Conservation (phyloP, 1,140 invertebrate species). For the Nephila pilipes region DNA sequence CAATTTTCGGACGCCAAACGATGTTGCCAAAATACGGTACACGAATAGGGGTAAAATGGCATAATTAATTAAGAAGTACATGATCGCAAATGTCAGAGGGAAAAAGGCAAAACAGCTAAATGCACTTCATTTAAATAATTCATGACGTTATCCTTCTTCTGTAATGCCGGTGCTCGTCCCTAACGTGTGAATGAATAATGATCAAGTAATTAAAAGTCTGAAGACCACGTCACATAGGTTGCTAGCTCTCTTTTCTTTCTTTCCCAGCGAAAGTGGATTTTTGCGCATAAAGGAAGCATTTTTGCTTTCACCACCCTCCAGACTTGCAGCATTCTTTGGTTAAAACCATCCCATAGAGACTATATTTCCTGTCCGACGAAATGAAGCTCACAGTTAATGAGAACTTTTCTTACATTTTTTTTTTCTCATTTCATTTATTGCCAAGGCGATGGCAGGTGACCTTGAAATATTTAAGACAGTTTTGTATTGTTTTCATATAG, state of each 20-base stretch:
- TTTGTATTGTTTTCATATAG: too few relatives aligned
- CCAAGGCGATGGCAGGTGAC: too few relatives aligned
- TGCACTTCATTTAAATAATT: conserved; percentile 4
- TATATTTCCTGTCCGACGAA: neutral
- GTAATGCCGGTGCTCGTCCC: neutral
- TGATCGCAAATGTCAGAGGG: neutral
- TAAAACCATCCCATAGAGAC: neutral
- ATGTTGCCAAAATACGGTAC: neutral
- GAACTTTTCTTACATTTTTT: neutral
- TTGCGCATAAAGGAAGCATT: neutral
- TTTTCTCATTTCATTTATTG: neutral
- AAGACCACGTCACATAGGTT: neutral
- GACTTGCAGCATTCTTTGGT: neutral
- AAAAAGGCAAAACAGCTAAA: neutral
- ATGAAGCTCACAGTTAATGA: neutral
- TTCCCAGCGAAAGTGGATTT: neutral
- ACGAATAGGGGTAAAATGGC: neutral
- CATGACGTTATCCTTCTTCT: neutral
- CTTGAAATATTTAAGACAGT: too few relatives aligned
- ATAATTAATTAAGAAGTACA: conserved; percentile 9
- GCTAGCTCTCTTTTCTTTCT: neutral
- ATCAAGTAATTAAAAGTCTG: conserved; percentile 21
- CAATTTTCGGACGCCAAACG: neutral
- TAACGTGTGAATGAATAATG: neutral
- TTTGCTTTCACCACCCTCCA: neutral